Conservation (phyloP, 2,113 vertebrate species). For the Origma solitaria region DNA sequence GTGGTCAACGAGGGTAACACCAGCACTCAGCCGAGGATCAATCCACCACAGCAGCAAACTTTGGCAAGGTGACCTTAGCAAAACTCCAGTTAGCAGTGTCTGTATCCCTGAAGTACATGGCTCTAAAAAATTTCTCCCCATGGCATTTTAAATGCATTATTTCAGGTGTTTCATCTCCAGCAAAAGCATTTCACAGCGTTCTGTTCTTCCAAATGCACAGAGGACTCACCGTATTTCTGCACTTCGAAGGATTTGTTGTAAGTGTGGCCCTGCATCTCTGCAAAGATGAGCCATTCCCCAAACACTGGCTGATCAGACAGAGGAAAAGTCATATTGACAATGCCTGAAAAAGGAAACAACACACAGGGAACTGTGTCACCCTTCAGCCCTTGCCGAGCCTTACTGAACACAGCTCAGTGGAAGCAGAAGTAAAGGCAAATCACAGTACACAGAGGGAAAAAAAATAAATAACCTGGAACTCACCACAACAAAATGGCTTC, state of each 20-base stretch:
- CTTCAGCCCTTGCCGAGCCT: neutral
- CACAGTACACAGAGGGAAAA: neutral
- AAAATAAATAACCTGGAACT: neutral
- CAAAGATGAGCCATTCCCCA: constrained; percentile 89
- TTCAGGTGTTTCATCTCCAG: neutral
- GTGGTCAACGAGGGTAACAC: neutral
- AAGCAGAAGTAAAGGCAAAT: neutral
- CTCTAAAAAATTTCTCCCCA: neutral
- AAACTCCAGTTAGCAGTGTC: neutral
- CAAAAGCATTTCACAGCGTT: neutral
- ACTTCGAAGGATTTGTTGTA: constrained; percentile 93
- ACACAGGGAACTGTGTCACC: neutral
- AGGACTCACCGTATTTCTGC: constrained; percentile 88
- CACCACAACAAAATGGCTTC: constrained; percentile 85
- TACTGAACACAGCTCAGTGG: neutral
- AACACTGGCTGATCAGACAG: constrained; percentile 91
- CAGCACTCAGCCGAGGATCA: neutral
- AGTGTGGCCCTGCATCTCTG: constrained; percentile 84
- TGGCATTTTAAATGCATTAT: neutral
- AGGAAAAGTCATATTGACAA: constrained; percentile 89
- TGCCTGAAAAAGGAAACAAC: constrained; percentile 67
- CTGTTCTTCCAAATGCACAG: neutral
- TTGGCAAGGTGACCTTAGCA: neutral
- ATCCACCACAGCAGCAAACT: neutral
- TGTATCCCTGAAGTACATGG: neutral